These are phyloP conservation scores for Aphidius colemani DNA, from an alignment of 2,888 invertebrate genomes.

Conservation along the genomic window DNA sequence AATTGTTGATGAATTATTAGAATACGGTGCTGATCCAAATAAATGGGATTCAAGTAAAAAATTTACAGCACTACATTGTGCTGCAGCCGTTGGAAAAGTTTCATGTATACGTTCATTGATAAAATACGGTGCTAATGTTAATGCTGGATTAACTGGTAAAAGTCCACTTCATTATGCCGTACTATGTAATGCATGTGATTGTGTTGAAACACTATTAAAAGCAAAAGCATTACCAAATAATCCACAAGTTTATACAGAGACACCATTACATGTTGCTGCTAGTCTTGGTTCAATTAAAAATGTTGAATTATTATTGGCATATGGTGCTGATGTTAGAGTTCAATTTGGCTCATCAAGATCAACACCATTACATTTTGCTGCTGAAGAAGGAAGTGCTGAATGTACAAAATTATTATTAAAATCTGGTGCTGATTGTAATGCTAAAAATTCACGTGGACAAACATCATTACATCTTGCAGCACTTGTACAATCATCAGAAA, in stretches of 20 bases:
- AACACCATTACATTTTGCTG: constrained; percentile 85
- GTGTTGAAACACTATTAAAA: constrained; percentile 73
- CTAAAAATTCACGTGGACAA: constrained; percentile 75
- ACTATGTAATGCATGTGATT: constrained; percentile 74
- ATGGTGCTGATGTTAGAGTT: constrained; percentile 81
- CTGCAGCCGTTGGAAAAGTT: constrained; percentile 71
- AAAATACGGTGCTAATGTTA: constrained; percentile 77
- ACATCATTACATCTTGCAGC: constrained; percentile 86
- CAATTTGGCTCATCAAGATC: constrained; percentile 73
- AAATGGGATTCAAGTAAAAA: constrained; percentile 73
- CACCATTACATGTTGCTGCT: constrained; percentile 82
- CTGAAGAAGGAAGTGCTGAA: constrained; percentile 83
- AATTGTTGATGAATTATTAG: constrained; percentile 73
- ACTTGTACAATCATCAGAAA: constrained; percentile 78
- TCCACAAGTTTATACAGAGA: constrained; percentile 83
- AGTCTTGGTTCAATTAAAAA: constrained; percentile 73
- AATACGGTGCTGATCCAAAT: constrained; percentile 71
- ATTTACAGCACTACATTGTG: constrained; percentile 78
- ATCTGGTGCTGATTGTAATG: constrained; percentile 77
- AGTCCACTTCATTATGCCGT: constrained; percentile 87
- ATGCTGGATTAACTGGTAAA: constrained; percentile 70
- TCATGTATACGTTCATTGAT: constrained; percentile 69
- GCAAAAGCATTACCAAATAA: constrained; percentile 83
- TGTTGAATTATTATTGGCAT: constrained; percentile 73
- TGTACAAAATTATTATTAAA: constrained; percentile 76